Evolutionary conservation across 1,140 invertebrate genomes (phyloP).

Genomic region (Cotesia glomerata): DNA sequence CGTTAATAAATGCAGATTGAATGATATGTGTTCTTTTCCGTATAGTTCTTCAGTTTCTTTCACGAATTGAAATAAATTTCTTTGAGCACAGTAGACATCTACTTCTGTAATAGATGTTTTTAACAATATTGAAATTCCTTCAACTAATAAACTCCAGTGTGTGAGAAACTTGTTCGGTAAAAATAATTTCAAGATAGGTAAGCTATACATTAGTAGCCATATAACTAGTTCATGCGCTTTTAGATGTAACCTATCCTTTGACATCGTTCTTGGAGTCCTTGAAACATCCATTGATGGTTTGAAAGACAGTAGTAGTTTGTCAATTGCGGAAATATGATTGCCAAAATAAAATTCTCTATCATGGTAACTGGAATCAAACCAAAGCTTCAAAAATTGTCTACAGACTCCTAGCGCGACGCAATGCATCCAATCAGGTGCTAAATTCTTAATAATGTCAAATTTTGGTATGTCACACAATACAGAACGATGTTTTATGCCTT

Average conservation of each 20-base stretch:
- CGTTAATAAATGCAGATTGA: slow-evolving; percentile 39
- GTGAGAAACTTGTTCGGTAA: slow-evolving; percentile 34
- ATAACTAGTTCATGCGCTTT: slow-evolving; percentile 46
- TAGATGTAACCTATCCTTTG: slow-evolving; percentile 35
- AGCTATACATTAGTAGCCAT: slow-evolving; percentile 40
- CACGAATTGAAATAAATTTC: slow-evolving; percentile 38
- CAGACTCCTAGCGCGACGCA: slow-evolving; percentile 37
- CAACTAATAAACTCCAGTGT: slow-evolving; percentile 41
- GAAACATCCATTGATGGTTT: slow-evolving; percentile 39
- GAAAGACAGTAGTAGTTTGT: slow-evolving; percentile 30
- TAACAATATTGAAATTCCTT: slow-evolving; percentile 36
- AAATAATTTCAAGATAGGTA: slow-evolving; percentile 31
- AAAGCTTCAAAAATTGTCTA: slow-evolving; percentile 15
- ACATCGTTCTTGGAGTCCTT: slow-evolving; percentile 36
- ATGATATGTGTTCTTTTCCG: slow-evolving; percentile 29
- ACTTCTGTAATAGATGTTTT: slow-evolving; percentile 30
- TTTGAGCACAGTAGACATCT: slow-evolving; percentile 30
- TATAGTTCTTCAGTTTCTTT: slow-evolving; percentile 33
- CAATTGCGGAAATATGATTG: too few relatives aligned
- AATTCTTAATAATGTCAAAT: slow-evolving; percentile 36
- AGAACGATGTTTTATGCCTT: slow-evolving; percentile 35
- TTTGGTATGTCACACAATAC: slow-evolving; percentile 34
- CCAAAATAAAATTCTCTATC: too few relatives aligned
- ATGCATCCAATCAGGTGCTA: slow-evolving; percentile 39
- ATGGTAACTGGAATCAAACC: too few relatives aligned